Base-by-base conservation (phyloP, 2,113 vertebrate species). In the Vulpes vulpes region DNA sequence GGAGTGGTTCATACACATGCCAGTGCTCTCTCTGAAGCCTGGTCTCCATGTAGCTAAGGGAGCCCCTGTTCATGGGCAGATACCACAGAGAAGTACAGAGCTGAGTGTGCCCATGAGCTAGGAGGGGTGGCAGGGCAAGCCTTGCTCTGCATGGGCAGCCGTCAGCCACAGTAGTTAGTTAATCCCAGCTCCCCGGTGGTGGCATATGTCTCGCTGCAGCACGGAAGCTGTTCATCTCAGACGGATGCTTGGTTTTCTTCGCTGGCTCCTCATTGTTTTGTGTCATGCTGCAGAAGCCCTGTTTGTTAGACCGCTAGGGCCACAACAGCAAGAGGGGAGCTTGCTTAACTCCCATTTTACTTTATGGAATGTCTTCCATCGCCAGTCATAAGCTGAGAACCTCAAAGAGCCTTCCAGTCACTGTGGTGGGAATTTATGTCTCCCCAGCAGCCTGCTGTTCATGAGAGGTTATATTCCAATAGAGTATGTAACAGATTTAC, bases 151-250 rank as follows among this genome's bases (percentile, higher is more conserved):
- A 12, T n/a, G 23, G 12, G 81, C 27, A 15, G 69, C 69, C 30
- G 67, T 83, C 60, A 0, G 69, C 69, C 55, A 0, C 38, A 8
- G 20, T 1, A 0, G 0, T 22, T 2, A 2, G 0, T 22, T 2
- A 2, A 20, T 12, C 55, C 11, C 43, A 1, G 25, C 4, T 8
- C 67, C 49, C 53, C 5, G 1, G 57, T 6, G 22, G 51, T 3
- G 4, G 8, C 7, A 2, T 20, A 1, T 11, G 49, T 49, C 53
- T 64, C 86, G 8, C 64, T 3, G 16, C 38, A 43, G 76, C 23
- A 16, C 49, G 11, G 57, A 25, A 2, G 25, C 15, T 0, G 20
- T 6, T 25, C 4, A 2, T 3, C 49, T 14, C 57, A 19, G 55
- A 43, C 60, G 51, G 11, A 8, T 0, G 87, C 35, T 64, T 49